Evolutionary conservation across 23 tunicate species (phyloP).

Genomic region (Phallusia fumigata): DNA sequence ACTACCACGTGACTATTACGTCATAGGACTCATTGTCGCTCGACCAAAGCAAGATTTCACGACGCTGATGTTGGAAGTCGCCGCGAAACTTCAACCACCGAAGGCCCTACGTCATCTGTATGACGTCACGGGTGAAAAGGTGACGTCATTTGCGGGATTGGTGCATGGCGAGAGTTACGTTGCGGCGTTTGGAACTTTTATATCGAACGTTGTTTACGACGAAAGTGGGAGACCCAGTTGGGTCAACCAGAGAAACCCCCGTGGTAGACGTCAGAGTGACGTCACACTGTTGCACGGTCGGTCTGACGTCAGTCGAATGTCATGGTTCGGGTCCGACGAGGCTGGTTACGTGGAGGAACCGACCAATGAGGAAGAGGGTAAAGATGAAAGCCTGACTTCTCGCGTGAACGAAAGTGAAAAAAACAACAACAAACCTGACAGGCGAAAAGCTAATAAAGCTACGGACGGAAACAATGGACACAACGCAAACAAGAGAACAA

Average conservation of each 20-base stretch:
- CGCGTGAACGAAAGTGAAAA: not conserved
- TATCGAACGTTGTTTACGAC: not conserved
- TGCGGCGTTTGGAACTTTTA: not conserved
- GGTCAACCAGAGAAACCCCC: not conserved
- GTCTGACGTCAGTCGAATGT: not conserved
- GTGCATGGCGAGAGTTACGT: not conserved
- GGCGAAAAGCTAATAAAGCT: too few species aligned
- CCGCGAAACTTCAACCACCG: slow-evolving; percentile 3
- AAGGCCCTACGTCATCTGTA: not conserved
- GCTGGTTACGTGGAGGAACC: too few species aligned
- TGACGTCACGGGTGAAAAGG: not conserved
- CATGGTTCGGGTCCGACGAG: not conserved
- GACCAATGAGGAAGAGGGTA: not conserved
- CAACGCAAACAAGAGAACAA: too few species aligned
- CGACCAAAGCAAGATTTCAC: not conserved
- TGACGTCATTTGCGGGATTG: not conserved
- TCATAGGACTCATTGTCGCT: not conserved
- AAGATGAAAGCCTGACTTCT: not conserved
- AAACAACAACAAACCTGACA: not conserved
- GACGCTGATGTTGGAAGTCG: not conserved
- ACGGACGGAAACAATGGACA: too few species aligned
- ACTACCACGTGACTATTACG: not conserved
- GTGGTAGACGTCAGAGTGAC: not conserved
- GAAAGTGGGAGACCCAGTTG: not conserved
- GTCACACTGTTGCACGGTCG: not conserved